Base-by-base conservation (phyloP, 1,140 invertebrate genomes). In the Cryptotermes secundus region DNA sequence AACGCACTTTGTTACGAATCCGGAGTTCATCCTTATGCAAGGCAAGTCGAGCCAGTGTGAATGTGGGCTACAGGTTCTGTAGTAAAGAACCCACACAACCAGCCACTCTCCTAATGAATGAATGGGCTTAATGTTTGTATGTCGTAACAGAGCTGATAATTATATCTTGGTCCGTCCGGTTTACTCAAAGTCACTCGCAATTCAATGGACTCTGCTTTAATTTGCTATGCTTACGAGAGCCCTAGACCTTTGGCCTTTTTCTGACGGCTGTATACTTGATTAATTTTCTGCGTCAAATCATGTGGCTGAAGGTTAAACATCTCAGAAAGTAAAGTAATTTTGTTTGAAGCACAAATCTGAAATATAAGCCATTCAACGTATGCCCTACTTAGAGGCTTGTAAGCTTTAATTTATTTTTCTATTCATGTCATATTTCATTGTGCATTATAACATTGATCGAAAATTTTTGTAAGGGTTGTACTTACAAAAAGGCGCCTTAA, bases 191-290 rank as follows among this genome's bases (percentile, higher is more conserved):
- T 49, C 59, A 31, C 59, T 65, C 26, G 7, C 59, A n/a, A 72
- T 31, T 72, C 59, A 72, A 72, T 31, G 31, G 59, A 72, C 9
- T 72, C 26, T 31, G 59, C 10, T 72, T 16, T 72, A 72, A 72
- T 72, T 72, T 72, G n/a, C 59, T 72, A 2, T 72, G 59, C 2
- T 72, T 72, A 72, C 31, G 9, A 31, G 59, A 72, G 59, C 26
- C 59, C 59, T 16, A 72, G 59, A 72, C 31, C 59, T 72, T 72
- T 72, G 59, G 14, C 59, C 59, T 31, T 72, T 12, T 72, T 72
- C 59, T 72, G 59, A 72, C 59, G 59, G 59, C 26, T 72, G 26
- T 31, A 72, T 72, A 72, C 26, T 72, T 72, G 59, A 72, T 72
- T 72, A 72, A 72, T 72, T 31, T 72, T 49, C 16, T 72, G 59